Evolutionary conservation across 2,797 vertebrate genomes (phyloP).

Genomic region (Sebastes oblongus): DNA sequence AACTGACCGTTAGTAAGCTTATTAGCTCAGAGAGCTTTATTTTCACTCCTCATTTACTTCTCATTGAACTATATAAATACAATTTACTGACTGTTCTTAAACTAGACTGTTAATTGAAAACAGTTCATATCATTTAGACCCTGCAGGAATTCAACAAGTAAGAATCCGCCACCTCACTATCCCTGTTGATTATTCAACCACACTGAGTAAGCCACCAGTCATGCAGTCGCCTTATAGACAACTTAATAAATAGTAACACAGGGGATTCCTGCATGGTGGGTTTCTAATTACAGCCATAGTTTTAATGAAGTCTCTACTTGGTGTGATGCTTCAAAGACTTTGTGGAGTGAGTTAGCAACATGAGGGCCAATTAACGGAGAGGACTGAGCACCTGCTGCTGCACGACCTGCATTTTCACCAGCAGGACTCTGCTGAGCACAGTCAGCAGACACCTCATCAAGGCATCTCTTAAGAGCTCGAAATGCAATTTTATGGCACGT

Average conservation of each 20-base stretch:
- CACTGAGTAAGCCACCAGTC: constrained; percentile 16
- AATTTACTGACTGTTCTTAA: not conserved
- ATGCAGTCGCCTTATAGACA: constrained; percentile 46
- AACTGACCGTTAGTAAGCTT: not conserved
- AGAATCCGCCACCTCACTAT: not conserved
- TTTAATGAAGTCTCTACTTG: constrained; percentile 67
- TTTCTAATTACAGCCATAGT: constrained; percentile 59
- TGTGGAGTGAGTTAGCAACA: constrained; percentile 61
- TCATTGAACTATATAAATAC: not conserved
- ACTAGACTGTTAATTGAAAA: not conserved
- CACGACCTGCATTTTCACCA: constrained; percentile 61
- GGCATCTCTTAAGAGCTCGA: constrained; percentile 40
- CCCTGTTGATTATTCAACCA: not conserved
- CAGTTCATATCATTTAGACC: not conserved
- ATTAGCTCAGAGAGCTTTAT: not conserved
- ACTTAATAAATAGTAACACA: constrained; percentile 49
- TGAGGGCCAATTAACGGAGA: constrained; percentile 76
- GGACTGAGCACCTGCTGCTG: constrained; percentile 69
- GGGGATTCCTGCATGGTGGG: constrained; percentile 43
- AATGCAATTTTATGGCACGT: constrained; percentile 54
- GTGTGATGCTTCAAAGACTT: constrained; percentile 66
- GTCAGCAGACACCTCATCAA: constrained; percentile 59
- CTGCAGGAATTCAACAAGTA: not conserved
- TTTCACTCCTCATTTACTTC: not conserved
- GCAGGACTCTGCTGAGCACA: constrained; percentile 38